Percentiles rank a stretch among this genome's conserved stretches.
Conservation (phyloP, 1,140 invertebrate genomes). For the Ladona fulva region DNA sequence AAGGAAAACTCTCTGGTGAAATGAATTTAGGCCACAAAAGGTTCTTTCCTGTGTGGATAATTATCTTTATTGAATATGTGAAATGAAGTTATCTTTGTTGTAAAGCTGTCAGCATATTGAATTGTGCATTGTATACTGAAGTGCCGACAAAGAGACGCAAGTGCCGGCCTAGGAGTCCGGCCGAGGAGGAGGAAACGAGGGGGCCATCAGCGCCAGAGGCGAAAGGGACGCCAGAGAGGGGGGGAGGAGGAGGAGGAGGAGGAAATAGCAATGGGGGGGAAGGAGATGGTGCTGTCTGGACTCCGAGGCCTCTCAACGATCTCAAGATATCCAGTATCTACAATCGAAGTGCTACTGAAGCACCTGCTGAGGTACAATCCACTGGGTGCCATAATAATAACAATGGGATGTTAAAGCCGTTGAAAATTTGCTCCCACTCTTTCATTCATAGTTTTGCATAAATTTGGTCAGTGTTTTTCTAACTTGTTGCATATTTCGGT, state of each 20-base stretch:
- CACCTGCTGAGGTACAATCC: conserved; percentile 61
- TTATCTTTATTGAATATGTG: no score
- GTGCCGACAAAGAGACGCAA: conserved; percentile 55
- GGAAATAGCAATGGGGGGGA: conserved; percentile 32
- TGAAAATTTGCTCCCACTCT: no score
- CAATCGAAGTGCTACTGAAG: conserved; percentile 78
- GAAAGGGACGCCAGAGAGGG: conserved; percentile 47
- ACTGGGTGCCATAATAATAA: no score
- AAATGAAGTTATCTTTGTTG: no score
- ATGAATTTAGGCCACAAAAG: no score
- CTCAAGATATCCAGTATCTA: conserved; percentile 82
- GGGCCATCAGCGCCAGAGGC: conserved; percentile 48
- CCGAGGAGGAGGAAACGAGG: conserved; percentile 43
- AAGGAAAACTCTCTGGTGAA: no score
- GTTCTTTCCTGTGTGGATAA: no score
- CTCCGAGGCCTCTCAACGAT: conserved; percentile 70
- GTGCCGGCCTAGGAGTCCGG: conserved; percentile 43
- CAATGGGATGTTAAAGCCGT: no score
- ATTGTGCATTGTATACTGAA: conserved; percentile 20
- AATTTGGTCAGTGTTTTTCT: no score
- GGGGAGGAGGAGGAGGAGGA: conserved; percentile 38
- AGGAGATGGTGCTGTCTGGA: conserved; percentile 59
- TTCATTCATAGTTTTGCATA: no score
- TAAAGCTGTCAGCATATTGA: neutral
- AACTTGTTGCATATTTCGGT: no score